Evolutionary conservation across 2,797 vertebrate species (phyloP).

Genomic region (Gadopsis bispinosus): DNA sequence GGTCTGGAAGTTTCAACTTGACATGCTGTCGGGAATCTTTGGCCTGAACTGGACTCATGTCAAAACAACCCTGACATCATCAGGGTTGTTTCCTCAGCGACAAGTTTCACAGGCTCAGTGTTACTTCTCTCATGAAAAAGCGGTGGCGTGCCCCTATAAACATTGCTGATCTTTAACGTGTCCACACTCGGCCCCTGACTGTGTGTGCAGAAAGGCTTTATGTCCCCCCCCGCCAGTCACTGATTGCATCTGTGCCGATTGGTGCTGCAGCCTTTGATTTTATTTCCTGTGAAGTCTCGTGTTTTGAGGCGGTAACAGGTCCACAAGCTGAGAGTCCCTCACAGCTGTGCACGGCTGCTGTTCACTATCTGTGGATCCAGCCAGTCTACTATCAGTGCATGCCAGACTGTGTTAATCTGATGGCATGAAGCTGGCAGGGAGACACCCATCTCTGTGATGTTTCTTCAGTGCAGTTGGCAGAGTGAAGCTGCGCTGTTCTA

Average conservation of each 20-base stretch:
- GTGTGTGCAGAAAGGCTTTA: neutral
- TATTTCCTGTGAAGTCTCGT: neutral
- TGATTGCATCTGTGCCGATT: conserved; percentile 15
- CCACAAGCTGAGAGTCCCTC: conserved; percentile 4
- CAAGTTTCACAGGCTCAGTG: neutral
- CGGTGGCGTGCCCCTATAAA: neutral
- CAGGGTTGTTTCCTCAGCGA: neutral
- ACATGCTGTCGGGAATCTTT: no score
- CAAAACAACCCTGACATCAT: neutral
- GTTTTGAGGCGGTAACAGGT: conserved; percentile 17
- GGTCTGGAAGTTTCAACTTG: no score
- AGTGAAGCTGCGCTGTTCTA: conserved; percentile 7
- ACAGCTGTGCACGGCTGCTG: conserved; percentile 20
- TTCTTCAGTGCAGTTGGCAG: no score
- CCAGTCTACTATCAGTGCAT: conserved; percentile 5
- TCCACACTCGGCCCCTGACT: neutral
- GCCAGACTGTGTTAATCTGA: conserved; percentile 49
- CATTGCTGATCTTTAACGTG: neutral
- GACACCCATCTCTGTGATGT: no score
- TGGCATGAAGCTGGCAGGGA: conserved; percentile 56
- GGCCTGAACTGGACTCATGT: neutral
- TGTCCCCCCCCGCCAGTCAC: neutral
- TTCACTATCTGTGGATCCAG: conserved; percentile 13
- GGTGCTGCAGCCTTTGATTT: conserved; percentile 30
- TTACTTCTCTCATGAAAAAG: neutral